Evolutionary conservation across 2,113 vertebrate genomes (phyloP), one percentile per base, ranked within the genome.

Genomic region (Felis chaus): DNA sequence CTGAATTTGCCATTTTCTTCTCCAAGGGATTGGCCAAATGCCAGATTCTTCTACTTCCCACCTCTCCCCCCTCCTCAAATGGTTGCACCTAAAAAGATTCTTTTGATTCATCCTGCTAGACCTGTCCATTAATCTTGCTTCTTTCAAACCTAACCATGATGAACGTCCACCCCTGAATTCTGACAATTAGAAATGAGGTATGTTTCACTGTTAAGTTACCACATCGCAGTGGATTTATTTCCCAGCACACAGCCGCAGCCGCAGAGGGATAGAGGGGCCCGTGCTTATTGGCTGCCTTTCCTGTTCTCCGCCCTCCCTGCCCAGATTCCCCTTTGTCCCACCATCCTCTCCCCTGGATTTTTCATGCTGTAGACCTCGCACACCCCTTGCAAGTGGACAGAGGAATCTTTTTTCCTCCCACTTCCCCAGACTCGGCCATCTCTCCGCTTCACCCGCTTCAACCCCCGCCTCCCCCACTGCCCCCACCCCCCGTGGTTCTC

Each of bases 41-140:
- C 97, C 97, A 95, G 83, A 61, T 27, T 73, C 88, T 85, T 86
- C 74, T 11, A 1, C 25, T 66, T 25, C 66, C 45, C 8, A 27
- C 66, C 80, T 48, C 79, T 48, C 27, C 36, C 88, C 69, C 57
- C 23, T 69, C 89, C 76, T 66, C 57, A 86, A 53, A 29, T 76
- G 91, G 57, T 55, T 71, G 48, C 33, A 21, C 92, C 91, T 81
- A 45, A 89, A 78, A 96, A 95, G 90, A 97, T 85, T 95, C 74
- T 95, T 96, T 78, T 66, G 74, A 83, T 90, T 90, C 86, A 68
- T 83, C 71, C 83, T 78, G 65, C 71, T 91, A 95, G 85, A 84
- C 41, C 78, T 94, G 84, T 31, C 92, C 88, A 95, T 97, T 95
- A 92, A 97, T 97, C 97, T 96, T 97, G 48, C 88, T 80, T 39